These are phyloP conservation scores for Phocides pigmalion DNA, from an alignment of 1,140 invertebrate species.

Conservation along the genomic window DNA sequence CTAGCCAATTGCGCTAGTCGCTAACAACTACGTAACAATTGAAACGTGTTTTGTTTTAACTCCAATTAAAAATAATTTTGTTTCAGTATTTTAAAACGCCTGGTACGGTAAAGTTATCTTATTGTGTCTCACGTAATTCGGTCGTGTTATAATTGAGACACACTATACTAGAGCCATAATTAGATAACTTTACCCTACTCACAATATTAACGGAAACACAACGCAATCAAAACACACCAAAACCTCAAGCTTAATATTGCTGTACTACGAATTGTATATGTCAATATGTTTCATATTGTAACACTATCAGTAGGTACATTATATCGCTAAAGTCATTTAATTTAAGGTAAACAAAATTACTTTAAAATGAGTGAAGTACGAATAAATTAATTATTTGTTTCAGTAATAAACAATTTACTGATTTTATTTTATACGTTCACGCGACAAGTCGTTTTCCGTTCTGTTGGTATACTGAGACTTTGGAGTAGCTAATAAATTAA, in stretches of 20 bases:
- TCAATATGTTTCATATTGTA: too few relatives aligned
- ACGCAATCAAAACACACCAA: slow-evolving; percentile 4
- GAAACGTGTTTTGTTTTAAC: slow-evolving; percentile 9
- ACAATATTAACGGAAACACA: background rate
- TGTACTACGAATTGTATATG: too few relatives aligned
- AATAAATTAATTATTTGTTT: too few relatives aligned
- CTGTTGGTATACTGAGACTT: slow-evolving; percentile 6
- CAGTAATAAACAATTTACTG: too few relatives aligned
- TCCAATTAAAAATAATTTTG: background rate
- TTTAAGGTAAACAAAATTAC: background rate
- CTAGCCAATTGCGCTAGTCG: slow-evolving; percentile 57
- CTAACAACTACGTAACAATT: slow-evolving; percentile 12
- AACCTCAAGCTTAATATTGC: background rate
- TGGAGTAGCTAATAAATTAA: slow-evolving; percentile 9
- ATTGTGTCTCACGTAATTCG: too few relatives aligned
- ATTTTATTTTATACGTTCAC: slow-evolving; percentile 12
- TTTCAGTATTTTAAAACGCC: too few relatives aligned
- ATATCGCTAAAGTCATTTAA: too few relatives aligned
- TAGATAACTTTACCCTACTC: too few relatives aligned
- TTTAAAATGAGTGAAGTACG: background rate
- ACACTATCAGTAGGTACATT: too few relatives aligned
- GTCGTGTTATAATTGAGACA: too few relatives aligned
- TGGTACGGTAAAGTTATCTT: too few relatives aligned
- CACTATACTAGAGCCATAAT: too few relatives aligned
- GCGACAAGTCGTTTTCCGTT: slow-evolving; percentile 12